Evolutionary conservation across 2,888 invertebrate genomes (phyloP), one percentile per base, ranked within the genome.

Genomic region (Andrena fulva): DNA sequence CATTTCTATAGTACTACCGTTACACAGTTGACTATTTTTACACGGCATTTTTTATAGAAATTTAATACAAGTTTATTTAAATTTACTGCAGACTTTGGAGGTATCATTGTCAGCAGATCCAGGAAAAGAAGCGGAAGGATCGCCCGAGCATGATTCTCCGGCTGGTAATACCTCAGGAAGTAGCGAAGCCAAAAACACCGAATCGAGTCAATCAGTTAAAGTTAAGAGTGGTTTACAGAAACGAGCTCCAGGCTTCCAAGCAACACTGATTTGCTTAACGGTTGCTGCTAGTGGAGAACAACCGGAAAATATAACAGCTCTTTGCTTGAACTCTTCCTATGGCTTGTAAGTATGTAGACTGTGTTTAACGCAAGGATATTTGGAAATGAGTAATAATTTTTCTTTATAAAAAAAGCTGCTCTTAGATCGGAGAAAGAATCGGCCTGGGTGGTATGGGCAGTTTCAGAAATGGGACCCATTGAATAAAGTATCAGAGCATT

Each of bases 171-270:
- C 94, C 94, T 92, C 94, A 94, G 93, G 94, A 93, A 95, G 91
- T 89, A 95, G 92, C 93, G 95, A 85, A 94, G 94, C 88, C 92
- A 94, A 93, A 93, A 90, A 86, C 89, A 90, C 89, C 84, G 92
- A 94, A 85, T 91, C 91, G 91, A 94, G 93, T 91, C 94, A 94
- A 77, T 94, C 95, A 82, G 94, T 97, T 78, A 96, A 96, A 94
- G 97, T 98, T 72, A 96, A 97, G 91, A 94, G 95, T 70, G 98
- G 98, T 52, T 95, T 96, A 82, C 96, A 97, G 92, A 97, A 98
- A 93, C 97, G 99, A 94, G 96, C 97, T 56, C 96, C 99, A n/a
- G 99, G 99, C 88, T 99, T 99, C 96, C 99, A 99, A 95, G 98
- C 99, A 67, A 97, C 98, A 92, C 95, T 99, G 87, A 98, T 99